Conservation (phyloP, 92 coral and sea anemone species). For the Siderastrea siderea region DNA sequence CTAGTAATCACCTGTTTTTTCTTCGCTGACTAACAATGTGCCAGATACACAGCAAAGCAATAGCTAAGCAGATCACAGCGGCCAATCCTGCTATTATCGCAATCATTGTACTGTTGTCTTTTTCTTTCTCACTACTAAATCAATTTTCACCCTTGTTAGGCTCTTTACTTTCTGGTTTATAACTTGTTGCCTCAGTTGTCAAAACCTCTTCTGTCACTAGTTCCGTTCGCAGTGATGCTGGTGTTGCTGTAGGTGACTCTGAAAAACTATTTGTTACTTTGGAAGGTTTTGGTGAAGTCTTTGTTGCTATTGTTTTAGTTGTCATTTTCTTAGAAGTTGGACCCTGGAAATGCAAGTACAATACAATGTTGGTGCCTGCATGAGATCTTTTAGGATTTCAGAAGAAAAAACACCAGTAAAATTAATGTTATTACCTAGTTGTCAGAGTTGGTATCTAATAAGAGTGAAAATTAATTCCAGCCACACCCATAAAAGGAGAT, state of each 20-base stretch:
- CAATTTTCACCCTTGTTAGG: neutral
- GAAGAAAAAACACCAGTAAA: no score
- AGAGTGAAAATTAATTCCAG: no score
- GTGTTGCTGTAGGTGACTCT: neutral
- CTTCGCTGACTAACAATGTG: conserved; percentile 20
- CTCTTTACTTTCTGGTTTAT: neutral
- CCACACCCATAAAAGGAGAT: no score
- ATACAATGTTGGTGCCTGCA: no score
- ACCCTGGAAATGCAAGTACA: no score
- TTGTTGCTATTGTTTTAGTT: neutral
- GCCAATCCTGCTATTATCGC: neutral
- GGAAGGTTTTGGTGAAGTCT: neutral
- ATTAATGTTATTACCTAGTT: no score
- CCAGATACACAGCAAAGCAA: conserved; percentile 26
- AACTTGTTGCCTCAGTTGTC: neutral
- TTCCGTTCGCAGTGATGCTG: neutral
- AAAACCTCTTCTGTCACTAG: neutral
- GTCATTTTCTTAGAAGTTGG: neutral
- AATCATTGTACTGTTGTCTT: neutral
- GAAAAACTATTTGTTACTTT: neutral
- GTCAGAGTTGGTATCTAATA: no score
- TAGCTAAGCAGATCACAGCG: conserved; percentile 10
- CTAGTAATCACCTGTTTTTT: conserved; percentile 13
- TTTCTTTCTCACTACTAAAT: neutral
- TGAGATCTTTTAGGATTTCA: no score